Base-by-base conservation (phyloP, 2,888 invertebrate genomes). In the Erebia epiphron region DNA sequence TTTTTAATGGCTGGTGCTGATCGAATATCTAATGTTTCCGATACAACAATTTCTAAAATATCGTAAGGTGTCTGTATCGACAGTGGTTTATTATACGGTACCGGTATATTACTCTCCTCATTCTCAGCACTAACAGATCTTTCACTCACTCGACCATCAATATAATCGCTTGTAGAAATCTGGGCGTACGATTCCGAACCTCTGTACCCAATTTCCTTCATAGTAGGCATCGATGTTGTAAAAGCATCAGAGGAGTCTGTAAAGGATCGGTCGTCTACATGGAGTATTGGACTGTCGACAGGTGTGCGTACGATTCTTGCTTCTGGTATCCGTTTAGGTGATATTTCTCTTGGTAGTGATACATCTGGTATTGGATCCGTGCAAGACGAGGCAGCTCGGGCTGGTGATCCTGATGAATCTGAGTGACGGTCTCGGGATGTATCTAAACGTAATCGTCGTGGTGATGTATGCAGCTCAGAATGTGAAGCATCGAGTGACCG, bases 1-100 rank as follows among this genome's bases (percentile, higher is more conserved):
- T 61, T 75, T 69, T 76, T 82, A 4, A 76, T 66, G 7, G 76
- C 74, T 1, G 81, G 77, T 11, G 75, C 73, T 18, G 79, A 68
- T 57, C 77, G 76, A 16, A 79, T 74, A 71, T 84, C 85, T 18
- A 86, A 70, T 0, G 90, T 88, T 80, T 93, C 93, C 1, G 94
- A 92, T 4, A 93, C 91, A 1, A 90, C 88, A 10, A 94, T 87
- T 77, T 94, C 93, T 41, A 94, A 81, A 52, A 91, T 77, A 73
- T 93, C 93, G 75, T 85, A 91, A 1, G 87, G 83, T 1, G 84
- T 79, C n/a, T 83, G 82, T 5, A 85, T 69, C 5, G 79, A 73
- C 3, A 86, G 77, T 13, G 83, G 83, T 68, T 74, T 79, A 68
- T 83, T 83, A 74, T 81, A 84, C 3, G 86, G 81, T 14, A 84